A percentile compares a stretch with the other conserved stretches of the same genome.
Conservation (phyloP, 2,888 invertebrate species). For the Palloptera scutellata region DNA sequence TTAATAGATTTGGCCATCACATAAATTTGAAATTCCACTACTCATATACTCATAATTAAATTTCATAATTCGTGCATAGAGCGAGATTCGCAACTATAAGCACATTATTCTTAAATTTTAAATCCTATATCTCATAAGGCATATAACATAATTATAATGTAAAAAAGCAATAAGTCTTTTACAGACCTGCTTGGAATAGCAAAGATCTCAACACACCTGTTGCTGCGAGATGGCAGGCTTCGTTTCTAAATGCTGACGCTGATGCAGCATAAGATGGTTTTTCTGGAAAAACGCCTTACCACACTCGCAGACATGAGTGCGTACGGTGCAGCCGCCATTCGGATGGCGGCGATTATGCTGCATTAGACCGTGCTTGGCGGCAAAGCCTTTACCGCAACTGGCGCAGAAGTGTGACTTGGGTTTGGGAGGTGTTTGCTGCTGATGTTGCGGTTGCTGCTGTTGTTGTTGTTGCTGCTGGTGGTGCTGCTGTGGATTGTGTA, state of each 20-base stretch:
- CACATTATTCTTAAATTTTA: no score
- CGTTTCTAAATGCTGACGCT: slow-evolving; percentile 74
- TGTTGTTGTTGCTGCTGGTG: slow-evolving; percentile 35
- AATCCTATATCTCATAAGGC: no score
- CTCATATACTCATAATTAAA: no score
- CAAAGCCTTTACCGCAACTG: slow-evolving; percentile 83
- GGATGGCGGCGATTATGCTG: slow-evolving; percentile 83
- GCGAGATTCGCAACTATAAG: no score
- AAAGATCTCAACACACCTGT: slow-evolving; percentile 49
- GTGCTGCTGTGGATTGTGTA: slow-evolving; percentile 36
- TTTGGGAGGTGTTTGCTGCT: slow-evolving; percentile 64
- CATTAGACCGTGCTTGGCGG: slow-evolving; percentile 81
- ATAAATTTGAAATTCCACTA: no score
- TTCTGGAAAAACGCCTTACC: slow-evolving; percentile 88
- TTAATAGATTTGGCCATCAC: no score
- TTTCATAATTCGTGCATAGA: no score
- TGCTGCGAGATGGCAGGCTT: slow-evolving; percentile 63
- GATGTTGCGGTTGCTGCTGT: slow-evolving; percentile 47
- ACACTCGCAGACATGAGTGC: slow-evolving; percentile 83
- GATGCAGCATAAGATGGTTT: slow-evolving; percentile 82
- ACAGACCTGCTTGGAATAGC: no score
- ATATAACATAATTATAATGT: no score
- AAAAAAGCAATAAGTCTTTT: no score
- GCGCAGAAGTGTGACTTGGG: slow-evolving; percentile 81
- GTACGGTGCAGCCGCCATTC: slow-evolving; percentile 80